Evolutionary conservation across 1,140 invertebrate genomes (phyloP).

Genomic region (Formica selysi): DNA sequence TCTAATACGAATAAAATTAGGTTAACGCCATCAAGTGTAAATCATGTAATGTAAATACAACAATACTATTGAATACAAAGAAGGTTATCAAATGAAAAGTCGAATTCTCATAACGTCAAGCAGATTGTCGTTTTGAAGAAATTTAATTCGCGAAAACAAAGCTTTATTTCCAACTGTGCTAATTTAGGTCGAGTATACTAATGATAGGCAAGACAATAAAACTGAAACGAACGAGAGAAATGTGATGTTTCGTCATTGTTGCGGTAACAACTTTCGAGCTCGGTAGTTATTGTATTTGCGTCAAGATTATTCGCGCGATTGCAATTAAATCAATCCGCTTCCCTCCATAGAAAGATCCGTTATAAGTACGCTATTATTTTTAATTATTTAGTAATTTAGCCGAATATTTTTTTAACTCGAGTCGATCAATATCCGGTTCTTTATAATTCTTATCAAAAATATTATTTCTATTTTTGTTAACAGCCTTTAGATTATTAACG

Average conservation of each 20-base stretch:
- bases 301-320: constrained; percentile 23
- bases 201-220: constrained; percentile 39
- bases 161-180: neutral
- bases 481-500: neutral
- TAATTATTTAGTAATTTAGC: neutral
- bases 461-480: constrained; percentile 9
- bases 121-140: constrained; percentile 31
- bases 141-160: constrained; percentile 28
- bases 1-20: neutral
- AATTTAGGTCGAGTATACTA: constrained; percentile 44
- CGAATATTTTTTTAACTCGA: neutral
- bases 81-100: constrained; percentile 16
- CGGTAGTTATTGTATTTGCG: neutral
- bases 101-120: neutral
- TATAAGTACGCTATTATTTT: constrained; percentile 26
- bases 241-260: neutral
- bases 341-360: neutral
- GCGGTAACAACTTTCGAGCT: constrained; percentile 9
- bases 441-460: constrained; percentile 12
- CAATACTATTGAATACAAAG: neutral
- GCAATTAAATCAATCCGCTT: constrained; percentile 1
- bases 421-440: neutral
- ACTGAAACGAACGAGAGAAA: neutral
- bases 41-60: constrained; percentile 19
- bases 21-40: neutral